Percentiles rank a stretch among this genome's conserved stretches.
Conservation (phyloP, 2,113 vertebrate species). For the Ivindomyrus marchei region DNA sequence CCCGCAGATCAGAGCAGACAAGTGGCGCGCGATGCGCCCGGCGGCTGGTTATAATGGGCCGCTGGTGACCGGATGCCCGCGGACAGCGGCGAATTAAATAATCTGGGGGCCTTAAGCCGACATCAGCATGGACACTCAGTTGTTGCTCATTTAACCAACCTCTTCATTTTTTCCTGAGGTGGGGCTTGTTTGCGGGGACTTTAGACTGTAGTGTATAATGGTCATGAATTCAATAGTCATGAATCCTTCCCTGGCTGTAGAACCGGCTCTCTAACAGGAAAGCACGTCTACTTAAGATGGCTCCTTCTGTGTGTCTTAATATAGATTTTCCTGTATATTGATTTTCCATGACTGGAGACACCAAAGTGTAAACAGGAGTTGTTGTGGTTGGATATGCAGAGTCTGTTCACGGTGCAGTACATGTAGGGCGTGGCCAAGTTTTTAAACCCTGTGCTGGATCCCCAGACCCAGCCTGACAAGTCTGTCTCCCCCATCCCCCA, state of each 20-base stretch:
- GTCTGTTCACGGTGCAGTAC: not conserved
- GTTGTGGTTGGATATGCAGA: not conserved
- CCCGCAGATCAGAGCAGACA: not conserved
- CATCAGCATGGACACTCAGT: not conserved
- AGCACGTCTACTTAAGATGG: not conserved
- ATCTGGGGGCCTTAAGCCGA: not conserved
- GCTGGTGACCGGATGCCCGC: not conserved
- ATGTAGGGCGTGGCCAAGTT: not conserved
- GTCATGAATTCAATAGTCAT: not conserved
- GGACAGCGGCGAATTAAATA: not conserved
- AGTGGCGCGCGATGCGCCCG: not conserved
- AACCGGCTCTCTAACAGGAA: not conserved
- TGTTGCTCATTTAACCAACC: not conserved
- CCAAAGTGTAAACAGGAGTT: not conserved
- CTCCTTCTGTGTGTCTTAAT: not conserved
- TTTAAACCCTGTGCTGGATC: not conserved
- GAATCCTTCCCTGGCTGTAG: not conserved
- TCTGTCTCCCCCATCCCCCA: not conserved
- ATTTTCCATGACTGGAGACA: not conserved
- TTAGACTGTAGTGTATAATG: not conserved
- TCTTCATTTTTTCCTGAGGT: not conserved
- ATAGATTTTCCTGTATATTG: not conserved
- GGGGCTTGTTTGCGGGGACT: not conserved
- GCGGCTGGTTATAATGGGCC: not conserved
- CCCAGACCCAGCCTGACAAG: not conserved